Conservation (phyloP, 1,140 invertebrate genomes). For the Piezodorus guildinii region DNA sequence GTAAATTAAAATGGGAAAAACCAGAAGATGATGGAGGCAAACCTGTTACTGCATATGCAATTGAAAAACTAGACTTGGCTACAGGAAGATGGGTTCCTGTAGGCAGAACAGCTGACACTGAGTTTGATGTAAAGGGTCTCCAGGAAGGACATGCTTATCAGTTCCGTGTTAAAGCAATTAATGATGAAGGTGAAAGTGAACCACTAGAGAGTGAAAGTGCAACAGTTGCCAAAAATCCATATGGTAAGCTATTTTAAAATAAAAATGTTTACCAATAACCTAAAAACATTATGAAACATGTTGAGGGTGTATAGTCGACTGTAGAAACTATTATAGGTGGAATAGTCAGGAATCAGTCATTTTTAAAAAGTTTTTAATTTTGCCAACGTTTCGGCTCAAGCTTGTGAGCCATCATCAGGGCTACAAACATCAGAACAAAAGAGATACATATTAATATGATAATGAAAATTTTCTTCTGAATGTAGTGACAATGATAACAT, state of each 20-base stretch:
- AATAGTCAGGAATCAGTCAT: too few species aligned
- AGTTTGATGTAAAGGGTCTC: conserved; percentile 83
- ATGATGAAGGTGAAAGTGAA: conserved; percentile 95
- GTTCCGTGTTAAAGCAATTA: conserved; percentile 94
- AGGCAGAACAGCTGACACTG: conserved; percentile 67
- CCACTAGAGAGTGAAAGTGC: conserved; percentile 77
- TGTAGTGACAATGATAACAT: too few species aligned
- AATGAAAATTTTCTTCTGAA: too few species aligned
- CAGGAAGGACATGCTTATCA: conserved; percentile 90
- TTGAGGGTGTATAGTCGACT: too few species aligned
- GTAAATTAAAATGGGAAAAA: conserved; percentile 91
- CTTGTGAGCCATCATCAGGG: too few species aligned
- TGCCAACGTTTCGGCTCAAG: too few species aligned
- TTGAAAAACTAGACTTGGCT: conserved; percentile 90
- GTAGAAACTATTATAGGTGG: too few species aligned
- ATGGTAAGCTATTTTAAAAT: conserved; percentile 43
- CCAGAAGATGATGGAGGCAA: conserved; percentile 97
- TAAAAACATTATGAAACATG: too few species aligned
- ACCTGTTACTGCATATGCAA: conserved; percentile 87
- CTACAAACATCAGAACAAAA: too few species aligned
- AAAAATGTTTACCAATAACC: too few species aligned
- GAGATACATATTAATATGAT: too few species aligned
- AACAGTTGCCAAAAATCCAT: conserved; percentile 88
- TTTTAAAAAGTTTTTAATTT: too few species aligned
- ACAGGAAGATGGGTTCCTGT: conserved; percentile 91